Evolutionary conservation across 2,113 vertebrate genomes (phyloP), one percentile per base, ranked within the genome.

Genomic region (Strigops habroptila): DNA sequence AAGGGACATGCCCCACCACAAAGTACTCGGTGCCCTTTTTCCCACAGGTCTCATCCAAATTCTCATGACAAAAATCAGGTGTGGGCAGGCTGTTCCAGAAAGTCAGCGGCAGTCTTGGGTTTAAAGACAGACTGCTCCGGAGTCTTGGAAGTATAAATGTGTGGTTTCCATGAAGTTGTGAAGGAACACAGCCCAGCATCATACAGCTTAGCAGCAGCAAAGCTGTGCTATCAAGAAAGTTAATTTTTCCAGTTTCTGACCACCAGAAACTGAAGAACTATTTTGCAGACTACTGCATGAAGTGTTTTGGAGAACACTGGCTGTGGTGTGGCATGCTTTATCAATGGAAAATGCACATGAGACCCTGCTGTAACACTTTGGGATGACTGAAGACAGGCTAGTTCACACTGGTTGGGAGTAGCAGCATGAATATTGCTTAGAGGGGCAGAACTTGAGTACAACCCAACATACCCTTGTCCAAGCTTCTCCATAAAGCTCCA

Each of bases 401-500:
- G 43, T 37, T 95, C 82, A 91, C n/a, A 4, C 48, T 69, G 79
- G 57, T 28, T 76, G n/a, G 67, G 57, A 91, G 75, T 63, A 79
- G 78, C 44, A 64, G 70, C 53, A 69, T 49, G 64, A 90, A 93
- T 91, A 75, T 85, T 91, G 70, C 85, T 94, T 80, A 57, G 82
- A 68, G 49, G 62, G 64, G 53, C n/a, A 77, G 53, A 93, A 90
- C n/a, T 82, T n/a, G 53, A 90, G 41, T 62, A 91, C 33, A 80
- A 55, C 53, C 74, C 70, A 90, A 92, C 77, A 79, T 82, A 85
- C 27, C 62, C 92, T 91, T 77, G 59, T 90, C 92, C 90, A 86
- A 94, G 90, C 85, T 94, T 93, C 82, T 97, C 90, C 82, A 77
- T 69, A 80, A 97, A 96, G 92, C 92, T 95, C 75, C 67, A 57